These are phyloP conservation scores for Stylophora pistillata DNA, from an alignment of 64 coral and sea anemone species.

Conservation along the genomic window DNA sequence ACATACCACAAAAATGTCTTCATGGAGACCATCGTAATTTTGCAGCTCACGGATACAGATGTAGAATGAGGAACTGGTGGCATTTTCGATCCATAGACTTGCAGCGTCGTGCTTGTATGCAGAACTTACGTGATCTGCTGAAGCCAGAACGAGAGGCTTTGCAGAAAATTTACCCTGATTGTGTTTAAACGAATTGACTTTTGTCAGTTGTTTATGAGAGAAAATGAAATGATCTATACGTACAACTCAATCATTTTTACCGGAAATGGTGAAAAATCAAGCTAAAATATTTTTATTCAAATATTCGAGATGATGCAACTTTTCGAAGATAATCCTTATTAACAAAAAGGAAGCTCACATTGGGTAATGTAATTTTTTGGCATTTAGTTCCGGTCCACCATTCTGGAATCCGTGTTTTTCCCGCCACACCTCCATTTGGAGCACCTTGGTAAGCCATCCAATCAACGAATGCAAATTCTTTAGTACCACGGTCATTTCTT, in stretches of 20 bases:
- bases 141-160: constrained; percentile 51
- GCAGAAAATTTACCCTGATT: constrained; percentile 56
- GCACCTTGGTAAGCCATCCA: constrained; percentile 83
- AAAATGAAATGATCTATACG: too few relatives aligned
- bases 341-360: neutral
- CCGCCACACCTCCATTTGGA: constrained; percentile 74
- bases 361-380: constrained; percentile 21
- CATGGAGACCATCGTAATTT: constrained; percentile 85
- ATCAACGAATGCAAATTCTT: constrained; percentile 39
- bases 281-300: too few relatives aligned
- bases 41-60: constrained; percentile 83
- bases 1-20: constrained; percentile 80
- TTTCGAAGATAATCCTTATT: too few relatives aligned
- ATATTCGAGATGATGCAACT: too few relatives aligned
- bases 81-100: constrained; percentile 76
- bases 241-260: too few relatives aligned
- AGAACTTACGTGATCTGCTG: constrained; percentile 55
- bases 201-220: neutral
- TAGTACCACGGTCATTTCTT: constrained; percentile 7
- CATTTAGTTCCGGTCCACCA: constrained; percentile 86
- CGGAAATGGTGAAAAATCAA: too few relatives aligned
- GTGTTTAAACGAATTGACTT: neutral
- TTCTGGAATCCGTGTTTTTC: constrained; percentile 19
- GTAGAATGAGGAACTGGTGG: constrained; percentile 52
- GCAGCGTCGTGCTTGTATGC: constrained; percentile 75